Percentiles rank a stretch among this genome's conserved stretches.
Evolutionary conservation across 1,140 invertebrate genomes (phyloP).

Genomic region (Luehdorfia chinensis): DNA sequence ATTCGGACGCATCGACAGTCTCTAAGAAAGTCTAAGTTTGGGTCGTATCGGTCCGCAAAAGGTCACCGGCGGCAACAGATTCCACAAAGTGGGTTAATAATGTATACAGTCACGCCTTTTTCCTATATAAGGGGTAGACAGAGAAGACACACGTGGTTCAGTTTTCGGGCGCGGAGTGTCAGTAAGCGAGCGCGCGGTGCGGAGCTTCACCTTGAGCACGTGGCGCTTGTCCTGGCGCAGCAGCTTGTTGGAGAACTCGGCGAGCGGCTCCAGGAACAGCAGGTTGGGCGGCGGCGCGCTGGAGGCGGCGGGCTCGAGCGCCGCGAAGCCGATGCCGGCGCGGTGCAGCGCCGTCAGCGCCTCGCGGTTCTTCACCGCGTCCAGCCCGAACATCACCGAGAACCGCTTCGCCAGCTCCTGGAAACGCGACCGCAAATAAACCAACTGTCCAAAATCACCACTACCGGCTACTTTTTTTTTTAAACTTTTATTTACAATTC

Average conservation of each 20-base stretch:
- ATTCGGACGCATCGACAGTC: too few relatives aligned
- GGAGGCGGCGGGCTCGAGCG: conserved; percentile 84
- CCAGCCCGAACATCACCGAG: conserved; percentile 97
- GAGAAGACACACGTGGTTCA: too few relatives aligned
- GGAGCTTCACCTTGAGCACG: conserved; percentile 77
- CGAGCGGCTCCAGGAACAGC: conserved; percentile 94
- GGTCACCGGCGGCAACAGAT: too few relatives aligned
- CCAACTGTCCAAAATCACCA: background rate
- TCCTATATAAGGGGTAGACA: too few relatives aligned
- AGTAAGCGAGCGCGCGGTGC: too few relatives aligned
- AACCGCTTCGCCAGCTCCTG: conserved; percentile 97
- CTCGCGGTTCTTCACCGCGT: conserved; percentile 98
- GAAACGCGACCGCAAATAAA: background rate
- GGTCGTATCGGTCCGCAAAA: too few relatives aligned
- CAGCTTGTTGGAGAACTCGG: conserved; percentile 97
- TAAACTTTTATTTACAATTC: too few relatives aligned
- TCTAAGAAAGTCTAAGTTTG: too few relatives aligned
- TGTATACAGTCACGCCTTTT: too few relatives aligned
- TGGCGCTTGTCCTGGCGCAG: conserved; percentile 97
- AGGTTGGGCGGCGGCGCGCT: conserved; percentile 92
- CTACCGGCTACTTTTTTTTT: background rate
- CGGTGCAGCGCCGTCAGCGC: conserved; percentile 97
- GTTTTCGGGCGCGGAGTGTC: too few relatives aligned
- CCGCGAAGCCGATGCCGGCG: conserved; percentile 94
- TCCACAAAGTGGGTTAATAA: too few relatives aligned